A percentile compares a stretch with the other conserved stretches of the same genome.
These are phyloP conservation scores for Aldabrachelys gigantea DNA, from an alignment of 2,113 vertebrate species.

Conservation along the genomic window DNA sequence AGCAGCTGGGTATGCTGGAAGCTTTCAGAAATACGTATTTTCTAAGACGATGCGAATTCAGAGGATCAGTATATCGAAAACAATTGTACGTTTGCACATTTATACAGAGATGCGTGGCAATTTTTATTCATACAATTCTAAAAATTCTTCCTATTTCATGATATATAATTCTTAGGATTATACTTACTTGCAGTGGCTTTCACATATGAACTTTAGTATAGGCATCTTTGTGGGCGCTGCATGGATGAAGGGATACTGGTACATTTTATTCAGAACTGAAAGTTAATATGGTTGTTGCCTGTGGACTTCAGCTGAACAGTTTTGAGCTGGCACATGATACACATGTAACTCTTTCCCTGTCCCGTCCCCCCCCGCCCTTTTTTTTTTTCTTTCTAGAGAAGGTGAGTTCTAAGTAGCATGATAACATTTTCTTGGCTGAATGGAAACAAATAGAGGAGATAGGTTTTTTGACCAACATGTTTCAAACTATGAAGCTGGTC, in stretches of 20 bases:
- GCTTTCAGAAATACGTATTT: slow-evolving; percentile 30
- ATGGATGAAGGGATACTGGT: background rate
- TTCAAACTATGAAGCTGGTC: background rate
- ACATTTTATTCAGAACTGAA: background rate
- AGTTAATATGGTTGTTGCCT: slow-evolving; percentile 18
- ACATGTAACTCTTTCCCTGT: background rate
- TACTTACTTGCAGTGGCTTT: background rate
- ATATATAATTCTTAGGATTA: slow-evolving; percentile 5
- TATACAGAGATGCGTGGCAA: background rate
- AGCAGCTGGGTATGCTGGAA: background rate
- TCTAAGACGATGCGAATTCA: slow-evolving; percentile 26
- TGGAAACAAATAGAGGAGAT: background rate
- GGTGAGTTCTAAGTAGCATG: background rate
- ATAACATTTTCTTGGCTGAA: background rate
- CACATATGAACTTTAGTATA: background rate
- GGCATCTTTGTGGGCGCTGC: background rate
- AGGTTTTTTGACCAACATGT: background rate
- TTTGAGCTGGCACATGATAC: background rate
- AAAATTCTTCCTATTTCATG: slow-evolving; percentile 4
- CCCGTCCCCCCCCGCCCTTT: background rate
- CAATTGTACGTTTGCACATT: background rate
- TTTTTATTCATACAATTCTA: background rate
- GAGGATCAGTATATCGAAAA: slow-evolving; percentile 24
- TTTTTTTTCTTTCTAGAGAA: slow-evolving; percentile 32
- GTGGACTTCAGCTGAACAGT: background rate